Base-by-base conservation (phyloP, 1,140 invertebrate genomes). In the Hyphantria cunea region DNA sequence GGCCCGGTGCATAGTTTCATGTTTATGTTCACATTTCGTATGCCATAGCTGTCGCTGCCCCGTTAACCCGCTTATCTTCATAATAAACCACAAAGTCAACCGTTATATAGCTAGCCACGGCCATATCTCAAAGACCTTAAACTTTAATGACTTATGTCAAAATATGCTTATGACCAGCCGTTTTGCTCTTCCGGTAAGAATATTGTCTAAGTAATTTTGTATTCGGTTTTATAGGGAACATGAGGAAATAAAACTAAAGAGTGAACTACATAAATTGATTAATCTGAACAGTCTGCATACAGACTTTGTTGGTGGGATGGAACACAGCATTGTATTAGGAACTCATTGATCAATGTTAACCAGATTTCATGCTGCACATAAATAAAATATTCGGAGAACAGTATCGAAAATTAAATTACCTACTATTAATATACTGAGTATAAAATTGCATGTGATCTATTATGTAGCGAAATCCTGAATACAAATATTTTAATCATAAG, bases 1-100 rank as follows among this genome's bases (percentile, higher is more conserved):
- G 55, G 34, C 32, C 33, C 41, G 62, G 39, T 42, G 55, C 31
- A 58, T 58, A 51, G 48, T 52, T 58, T 42, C 34, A 13, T 25
- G 37, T 37, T 49, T 25, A 25, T 25, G 17, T 25, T 25, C 17
- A 25, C 72, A 77, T 80, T 78, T 79, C 48, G 74, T 81, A 80
- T 84, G 70, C 73, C 63, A 60, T 48, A 60, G 68, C 68, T 64
- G 73, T 65, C 25, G 14, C 58, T 65, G 76, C 72, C 76, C 82
- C 68, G 77, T 77, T 84, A 80, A 84, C 82, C 82, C 79, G 82
- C 72, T 81, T 85, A 85, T 82, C 76, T 82, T 66, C 64, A 71
- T 64, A 65, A 70, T 52, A 64, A 66, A 65, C 56, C 63, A 50
- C 65, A 69, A 49, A 53, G 61, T 54, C 51, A 63, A 77, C 79